Percentiles rank a stretch among this genome's conserved stretches.
These are phyloP conservation scores for Drosophila busckii DNA, from an alignment of 1,140 invertebrate species.

Conservation along the genomic window DNA sequence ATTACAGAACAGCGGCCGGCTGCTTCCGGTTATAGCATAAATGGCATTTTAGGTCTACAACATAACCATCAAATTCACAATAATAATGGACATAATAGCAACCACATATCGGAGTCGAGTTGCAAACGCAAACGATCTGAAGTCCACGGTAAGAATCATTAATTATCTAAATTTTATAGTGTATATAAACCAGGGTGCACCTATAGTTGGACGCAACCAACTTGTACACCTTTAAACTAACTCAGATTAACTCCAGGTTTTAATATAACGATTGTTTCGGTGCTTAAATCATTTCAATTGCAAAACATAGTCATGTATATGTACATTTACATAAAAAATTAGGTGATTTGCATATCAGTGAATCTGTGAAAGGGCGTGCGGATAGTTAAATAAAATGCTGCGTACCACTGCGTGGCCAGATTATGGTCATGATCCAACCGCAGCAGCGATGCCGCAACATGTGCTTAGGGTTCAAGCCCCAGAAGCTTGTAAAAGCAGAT, in stretches of 20 bases:
- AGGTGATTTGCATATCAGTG: slow-evolving; percentile 22
- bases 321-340: neutral
- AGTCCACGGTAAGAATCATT: slow-evolving; percentile 81
- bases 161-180: too few relatives aligned
- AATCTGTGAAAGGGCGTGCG: neutral
- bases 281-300: too few relatives aligned
- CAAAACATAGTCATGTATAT: too few relatives aligned
- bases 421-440: slow-evolving; percentile 18
- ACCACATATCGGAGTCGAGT: slow-evolving; percentile 32
- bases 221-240: too few relatives aligned
- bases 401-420: slow-evolving; percentile 21
- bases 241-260: too few relatives aligned
- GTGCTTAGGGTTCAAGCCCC: slow-evolving; percentile 16
- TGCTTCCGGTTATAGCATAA: slow-evolving; percentile 90
- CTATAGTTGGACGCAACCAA: too few relatives aligned
- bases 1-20: slow-evolving; percentile 80
- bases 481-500: slow-evolving; percentile 14
- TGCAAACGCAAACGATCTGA: slow-evolving; percentile 86
- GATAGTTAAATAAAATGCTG: neutral
- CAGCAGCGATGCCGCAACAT: slow-evolving; percentile 13
- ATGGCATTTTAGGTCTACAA: slow-evolving; percentile 95
- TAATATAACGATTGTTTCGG: too few relatives aligned
- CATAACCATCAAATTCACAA: slow-evolving; percentile 80
- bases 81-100: slow-evolving; percentile 65
- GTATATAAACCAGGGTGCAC: too few relatives aligned